Evolutionary conservation across 1,140 invertebrate genomes (phyloP).

Genomic region (Cyclargus thomasi): DNA sequence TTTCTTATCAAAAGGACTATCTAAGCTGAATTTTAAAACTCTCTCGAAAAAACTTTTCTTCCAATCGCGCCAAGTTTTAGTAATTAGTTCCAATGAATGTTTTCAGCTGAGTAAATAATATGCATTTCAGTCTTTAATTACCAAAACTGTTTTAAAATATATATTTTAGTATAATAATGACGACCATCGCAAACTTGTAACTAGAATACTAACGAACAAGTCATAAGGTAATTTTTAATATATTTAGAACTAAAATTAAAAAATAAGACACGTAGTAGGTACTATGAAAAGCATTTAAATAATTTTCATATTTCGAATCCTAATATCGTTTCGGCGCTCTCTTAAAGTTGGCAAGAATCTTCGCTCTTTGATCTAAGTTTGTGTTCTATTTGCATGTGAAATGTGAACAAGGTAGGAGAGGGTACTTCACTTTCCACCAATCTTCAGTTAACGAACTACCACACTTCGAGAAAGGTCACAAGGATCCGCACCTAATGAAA

Average conservation of each 20-base stretch:
- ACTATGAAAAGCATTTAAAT: background rate
- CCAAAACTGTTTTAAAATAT: no score
- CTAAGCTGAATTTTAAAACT: no score
- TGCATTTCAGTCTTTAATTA: no score
- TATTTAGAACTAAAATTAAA: background rate
- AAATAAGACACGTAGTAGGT: background rate
- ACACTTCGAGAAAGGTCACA: background rate
- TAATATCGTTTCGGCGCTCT: background rate
- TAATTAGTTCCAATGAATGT: no score
- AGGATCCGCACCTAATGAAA: background rate
- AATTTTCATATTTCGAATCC: conserved; percentile 3
- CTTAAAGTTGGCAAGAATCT: background rate
- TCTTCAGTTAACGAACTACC: background rate
- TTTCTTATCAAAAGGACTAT: no score
- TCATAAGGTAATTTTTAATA: background rate
- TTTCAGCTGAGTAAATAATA: no score
- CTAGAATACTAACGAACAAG: no score
- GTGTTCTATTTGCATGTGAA: background rate
- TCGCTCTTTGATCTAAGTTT: background rate
- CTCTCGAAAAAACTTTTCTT: no score
- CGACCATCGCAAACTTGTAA: no score
- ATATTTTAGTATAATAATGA: no score
- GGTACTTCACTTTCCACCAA: background rate
- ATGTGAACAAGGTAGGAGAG: background rate
- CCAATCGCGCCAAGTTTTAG: no score